A percentile compares a stretch with the other conserved stretches of the same genome.
Conservation (phyloP, 2,888 invertebrate species). For the Hydrotaea diabolus region DNA sequence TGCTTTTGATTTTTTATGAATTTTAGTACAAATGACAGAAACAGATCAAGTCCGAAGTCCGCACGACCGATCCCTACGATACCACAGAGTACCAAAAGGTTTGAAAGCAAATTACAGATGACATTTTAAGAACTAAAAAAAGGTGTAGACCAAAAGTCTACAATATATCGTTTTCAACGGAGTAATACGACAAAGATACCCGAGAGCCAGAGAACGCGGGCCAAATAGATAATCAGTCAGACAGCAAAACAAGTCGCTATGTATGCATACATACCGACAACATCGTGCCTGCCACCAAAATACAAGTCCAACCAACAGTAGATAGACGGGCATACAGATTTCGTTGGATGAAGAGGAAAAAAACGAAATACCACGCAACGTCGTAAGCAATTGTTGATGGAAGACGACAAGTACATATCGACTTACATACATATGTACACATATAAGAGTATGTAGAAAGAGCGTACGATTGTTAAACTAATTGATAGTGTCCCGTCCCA, state of each 20-base stretch:
- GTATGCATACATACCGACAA: not conserved
- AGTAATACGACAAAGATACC: no score
- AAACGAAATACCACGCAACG: conserved; percentile 46
- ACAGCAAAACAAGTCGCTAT: conserved; percentile 16
- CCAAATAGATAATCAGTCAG: not conserved
- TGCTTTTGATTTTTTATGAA: no score
- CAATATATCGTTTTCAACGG: no score
- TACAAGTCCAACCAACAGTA: not conserved
- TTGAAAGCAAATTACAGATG: no score
- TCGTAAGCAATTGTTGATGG: conserved; percentile 16
- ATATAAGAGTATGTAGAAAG: not conserved
- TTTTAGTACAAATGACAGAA: no score
- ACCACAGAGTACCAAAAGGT: no score
- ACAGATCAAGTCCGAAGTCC: no score
- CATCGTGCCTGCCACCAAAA: conserved; percentile 20
- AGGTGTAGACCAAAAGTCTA: no score
- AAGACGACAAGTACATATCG: not conserved
- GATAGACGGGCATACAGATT: conserved; percentile 38
- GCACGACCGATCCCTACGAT: no score
- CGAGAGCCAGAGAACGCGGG: not conserved
- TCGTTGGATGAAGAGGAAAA: conserved; percentile 8
- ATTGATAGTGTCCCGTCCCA: not conserved
- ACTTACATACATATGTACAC: not conserved
- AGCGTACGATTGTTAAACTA: not conserved
- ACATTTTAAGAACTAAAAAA: no score